Evolutionary conservation across 92 coral and sea anemone genomes (phyloP), one percentile per base, ranked within the genome.

Genomic region (Phenganax stokvisi): DNA sequence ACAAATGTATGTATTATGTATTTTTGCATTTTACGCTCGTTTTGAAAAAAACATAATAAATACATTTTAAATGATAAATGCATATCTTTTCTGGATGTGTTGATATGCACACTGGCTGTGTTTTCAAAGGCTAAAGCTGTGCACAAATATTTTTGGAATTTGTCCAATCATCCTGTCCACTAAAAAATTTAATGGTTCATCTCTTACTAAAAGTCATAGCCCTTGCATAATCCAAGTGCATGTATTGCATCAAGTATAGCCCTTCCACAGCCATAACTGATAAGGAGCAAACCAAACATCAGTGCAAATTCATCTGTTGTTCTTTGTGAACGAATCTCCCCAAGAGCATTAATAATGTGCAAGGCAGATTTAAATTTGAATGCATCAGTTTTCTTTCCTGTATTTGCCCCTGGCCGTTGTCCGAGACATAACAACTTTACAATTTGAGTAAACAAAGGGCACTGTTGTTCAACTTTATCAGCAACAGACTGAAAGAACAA

Each of bases 191-290:
- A 59, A 25, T 59, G 15, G 20, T 59, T 10, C 65, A 6, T 6
- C 65, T 13, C 65, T 59, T 59, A 59, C 65, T 59, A 59, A 59
- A 59, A 13, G 65, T 59, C 65, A 25, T 59, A 59, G 65, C 65
- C 54, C 67, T 51, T 81, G 84, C 84, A 81, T 51, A 81, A 66
- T 11, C 84, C 84, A 81, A 81, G 60, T 70, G 84, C 76, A 31
- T 81, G 76, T 61, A 81, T 60, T 55, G 64, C 57, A 57, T 55
- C 74, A 27, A 81, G 66, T 54, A 81, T 56, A 54, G 54, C 51
- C 30, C 72, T 81, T 54, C 77, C 84, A 67, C 76, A 74, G 57
- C 84, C 84, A 81, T 81, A 59, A 27, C 76, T 60, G n/a, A 81
- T 56, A 20, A 81, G 84, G 51, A 81, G 72, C 54, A 81, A 61